These are phyloP conservation scores for Halcyon smyrnensis DNA, from an alignment of 2,797 vertebrate species.

Conservation along the genomic window DNA sequence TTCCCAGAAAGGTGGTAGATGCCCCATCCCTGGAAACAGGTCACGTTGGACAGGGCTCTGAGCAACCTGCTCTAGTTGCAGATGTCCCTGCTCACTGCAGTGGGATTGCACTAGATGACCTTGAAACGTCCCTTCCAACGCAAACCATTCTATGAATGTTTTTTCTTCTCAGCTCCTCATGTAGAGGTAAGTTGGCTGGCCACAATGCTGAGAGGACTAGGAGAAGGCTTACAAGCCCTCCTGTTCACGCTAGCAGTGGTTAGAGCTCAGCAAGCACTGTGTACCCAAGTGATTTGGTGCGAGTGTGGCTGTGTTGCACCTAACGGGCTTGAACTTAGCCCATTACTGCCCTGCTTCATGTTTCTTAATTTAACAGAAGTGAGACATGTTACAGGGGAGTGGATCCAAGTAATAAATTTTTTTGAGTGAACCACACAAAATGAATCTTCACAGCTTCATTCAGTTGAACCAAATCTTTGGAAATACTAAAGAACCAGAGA, in stretches of 20 bases:
- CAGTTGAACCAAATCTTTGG: neutral
- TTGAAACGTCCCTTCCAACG: neutral
- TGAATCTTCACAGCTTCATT: rapidly evolving
- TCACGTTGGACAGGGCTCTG: neutral
- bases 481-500: neutral
- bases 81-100: neutral
- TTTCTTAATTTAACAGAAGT: neutral
- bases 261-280: rapidly evolving
- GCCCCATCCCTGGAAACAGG: neutral
- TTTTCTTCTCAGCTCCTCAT: neutral
- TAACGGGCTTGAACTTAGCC: rapidly evolving
- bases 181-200: neutral
- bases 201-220: neutral
- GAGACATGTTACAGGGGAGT: neutral
- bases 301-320: neutral
- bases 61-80: neutral
- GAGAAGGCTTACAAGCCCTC: neutral
- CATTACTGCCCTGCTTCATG: neutral
- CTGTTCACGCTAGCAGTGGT: neutral
- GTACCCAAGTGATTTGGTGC: rapidly evolving
- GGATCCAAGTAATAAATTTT: neutral
- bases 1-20: neutral
- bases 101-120: neutral
- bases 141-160: neutral
- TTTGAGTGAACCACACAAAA: neutral